Conservation (phyloP, 2,888 invertebrate species). For the Schizaphis graminum region DNA sequence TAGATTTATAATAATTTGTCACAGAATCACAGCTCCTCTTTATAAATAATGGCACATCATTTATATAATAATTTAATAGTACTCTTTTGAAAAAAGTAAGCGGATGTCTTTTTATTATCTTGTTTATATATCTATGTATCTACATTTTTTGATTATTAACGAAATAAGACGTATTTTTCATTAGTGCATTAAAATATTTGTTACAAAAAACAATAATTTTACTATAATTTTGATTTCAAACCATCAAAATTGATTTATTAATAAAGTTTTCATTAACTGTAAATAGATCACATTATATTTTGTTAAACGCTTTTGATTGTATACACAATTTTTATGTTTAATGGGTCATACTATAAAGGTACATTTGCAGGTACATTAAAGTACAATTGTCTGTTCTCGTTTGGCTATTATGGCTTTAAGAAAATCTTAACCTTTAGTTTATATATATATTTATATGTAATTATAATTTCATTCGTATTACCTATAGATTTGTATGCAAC, state of each 20-base stretch:
- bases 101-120: background rate
- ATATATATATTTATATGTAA: background rate
- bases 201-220: background rate
- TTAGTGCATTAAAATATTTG: background rate
- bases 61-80: background rate
- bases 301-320: background rate
- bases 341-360: background rate
- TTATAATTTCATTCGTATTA: background rate
- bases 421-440: background rate
- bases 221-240: background rate
- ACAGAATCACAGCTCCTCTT: constrained; percentile 7
- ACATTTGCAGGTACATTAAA: too few species aligned
- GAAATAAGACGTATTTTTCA: background rate
- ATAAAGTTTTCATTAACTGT: background rate
- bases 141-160: background rate
- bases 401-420: background rate
- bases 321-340: background rate
- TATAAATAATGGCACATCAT: background rate
- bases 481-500: background rate
- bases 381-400: background rate
- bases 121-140: background rate
- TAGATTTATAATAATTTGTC: constrained; percentile 5
- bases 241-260: background rate
- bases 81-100: background rate
- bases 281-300: background rate